phyloP scores from a whole-genome alignment of 2,113 vertebrate genomes.

The Stictonetta naevosa region DNA sequence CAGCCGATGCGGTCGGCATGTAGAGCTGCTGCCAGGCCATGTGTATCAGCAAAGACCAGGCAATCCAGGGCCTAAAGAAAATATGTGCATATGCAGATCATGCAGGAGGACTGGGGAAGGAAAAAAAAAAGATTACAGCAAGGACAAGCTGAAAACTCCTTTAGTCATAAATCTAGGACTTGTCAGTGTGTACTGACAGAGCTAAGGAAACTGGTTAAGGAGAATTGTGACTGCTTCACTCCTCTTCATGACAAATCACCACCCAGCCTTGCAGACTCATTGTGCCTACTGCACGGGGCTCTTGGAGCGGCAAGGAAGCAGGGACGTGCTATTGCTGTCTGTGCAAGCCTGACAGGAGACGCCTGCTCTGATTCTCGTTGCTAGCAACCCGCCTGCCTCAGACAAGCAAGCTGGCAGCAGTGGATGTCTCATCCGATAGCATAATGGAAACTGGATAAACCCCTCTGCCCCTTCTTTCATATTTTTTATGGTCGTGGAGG shows the following conservation, averaged over 20 bases:
- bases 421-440: neutral
- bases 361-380: neutral
- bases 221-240: neutral
- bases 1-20: accelerated
- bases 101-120: neutral
- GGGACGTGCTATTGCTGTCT: neutral
- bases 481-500: neutral
- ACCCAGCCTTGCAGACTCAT: neutral
- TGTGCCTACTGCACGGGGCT: neutral
- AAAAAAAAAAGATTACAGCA: neutral
- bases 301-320: neutral
- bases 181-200: neutral
- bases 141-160: neutral
- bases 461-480: neutral
- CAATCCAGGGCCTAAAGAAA: neutral
- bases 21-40: neutral
- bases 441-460: neutral
- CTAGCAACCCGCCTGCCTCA: neutral
- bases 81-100: neutral
- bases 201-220: neutral
- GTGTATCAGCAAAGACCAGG: neutral
- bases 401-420: neutral
- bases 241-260: neutral
- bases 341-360: neutral
- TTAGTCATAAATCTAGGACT: neutral